Conservation (phyloP, 2,113 vertebrate genomes). For the Pica pica region DNA sequence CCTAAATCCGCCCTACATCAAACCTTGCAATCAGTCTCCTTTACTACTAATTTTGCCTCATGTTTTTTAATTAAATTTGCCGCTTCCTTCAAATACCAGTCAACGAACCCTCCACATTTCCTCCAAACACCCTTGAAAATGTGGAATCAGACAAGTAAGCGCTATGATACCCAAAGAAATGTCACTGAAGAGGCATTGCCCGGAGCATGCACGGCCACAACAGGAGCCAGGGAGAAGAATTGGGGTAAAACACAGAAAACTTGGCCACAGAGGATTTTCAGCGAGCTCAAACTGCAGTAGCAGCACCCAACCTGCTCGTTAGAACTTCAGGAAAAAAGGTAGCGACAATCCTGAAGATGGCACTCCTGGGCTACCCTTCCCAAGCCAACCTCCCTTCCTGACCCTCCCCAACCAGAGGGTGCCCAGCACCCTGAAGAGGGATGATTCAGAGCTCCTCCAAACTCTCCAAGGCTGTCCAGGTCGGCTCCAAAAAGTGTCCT, state of each 20-base stretch:
- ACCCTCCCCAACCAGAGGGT: not conserved
- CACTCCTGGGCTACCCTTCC: slow-evolving; percentile 58
- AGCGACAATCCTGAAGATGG: slow-evolving; percentile 47
- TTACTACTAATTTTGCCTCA: slow-evolving; percentile 69
- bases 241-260: not conserved
- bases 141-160: slow-evolving; percentile 46
- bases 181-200: not conserved
- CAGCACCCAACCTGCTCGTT: not conserved
- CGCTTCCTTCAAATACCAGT: slow-evolving; percentile 69
- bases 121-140: slow-evolving; percentile 75
- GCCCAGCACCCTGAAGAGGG: not conserved
- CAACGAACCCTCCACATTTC: slow-evolving; percentile 70
- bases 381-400: not conserved
- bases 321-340: not conserved
- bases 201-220: rapidly evolving
- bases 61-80: slow-evolving; percentile 76
- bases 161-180: not conserved
- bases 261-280: not conserved
- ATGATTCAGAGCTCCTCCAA: not conserved
- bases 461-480: not conserved
- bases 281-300: not conserved
- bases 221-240: not conserved
- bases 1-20: not conserved
- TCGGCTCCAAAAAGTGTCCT: not conserved
- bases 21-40: slow-evolving; percentile 48